Evolutionary conservation across 2,113 vertebrate genomes (phyloP), one percentile per base, ranked within the genome.

Genomic region (Petroica traversi): DNA sequence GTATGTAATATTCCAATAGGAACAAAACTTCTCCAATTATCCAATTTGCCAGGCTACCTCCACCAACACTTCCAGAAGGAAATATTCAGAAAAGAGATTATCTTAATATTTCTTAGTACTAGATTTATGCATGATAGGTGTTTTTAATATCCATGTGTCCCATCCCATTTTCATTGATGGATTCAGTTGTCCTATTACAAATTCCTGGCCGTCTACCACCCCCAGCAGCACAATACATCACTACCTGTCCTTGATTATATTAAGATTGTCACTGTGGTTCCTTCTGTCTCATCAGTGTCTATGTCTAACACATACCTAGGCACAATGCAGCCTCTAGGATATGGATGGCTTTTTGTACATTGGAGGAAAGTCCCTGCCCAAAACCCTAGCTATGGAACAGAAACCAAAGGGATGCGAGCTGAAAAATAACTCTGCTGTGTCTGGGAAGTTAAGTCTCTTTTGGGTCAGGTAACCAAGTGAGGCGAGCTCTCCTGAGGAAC

Each of bases 341-440:
- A 31, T 6, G 23, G 31, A 25, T 22, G 12, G 10, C 0, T 3
- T 22, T 81, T 41, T n/a, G 58, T 36, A 8, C 20, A 36, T 1
- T n/a, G 31, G 26, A 78, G 20, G 38, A 85, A 85, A 85, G 67
- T 29, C 54, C 40, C 73, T 69, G 16, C 33, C 26, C 14, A 19
- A 19, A 68, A 49, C 40, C 38, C 22, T 38, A 79, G 40, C 8
- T 12, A 29, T 8, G 3, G 17, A 55, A 80, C 7, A 67, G 63
- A 79, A 80, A 12, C 19, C 41, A 90, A 67, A 76, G 17, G 29
- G 7, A 49, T 51, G 16, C 3, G 8, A 31, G 8, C 0, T 66
- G 74, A 40, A 88, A 95, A 89, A 36, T 15, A 66, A 48, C 45
- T 43, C 10, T 40, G 24, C 26, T 88, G 8, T 5, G 8, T 22